Conservation (phyloP, 1,140 invertebrate genomes). For the Teleogryllus occipitalis region DNA sequence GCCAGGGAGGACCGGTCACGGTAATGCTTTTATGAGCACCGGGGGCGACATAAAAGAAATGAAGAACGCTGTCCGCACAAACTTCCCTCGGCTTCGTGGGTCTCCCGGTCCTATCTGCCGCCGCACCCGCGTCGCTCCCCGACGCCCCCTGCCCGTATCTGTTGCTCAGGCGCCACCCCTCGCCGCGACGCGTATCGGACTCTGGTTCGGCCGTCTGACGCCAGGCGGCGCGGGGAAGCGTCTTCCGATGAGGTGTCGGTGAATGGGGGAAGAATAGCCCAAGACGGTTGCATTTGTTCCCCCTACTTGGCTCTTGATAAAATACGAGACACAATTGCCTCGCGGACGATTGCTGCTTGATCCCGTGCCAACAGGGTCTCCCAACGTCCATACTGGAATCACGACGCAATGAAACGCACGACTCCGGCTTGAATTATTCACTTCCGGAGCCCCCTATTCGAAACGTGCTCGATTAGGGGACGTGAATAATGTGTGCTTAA, state of each 20-base stretch:
- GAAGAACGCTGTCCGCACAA: constrained; percentile 57
- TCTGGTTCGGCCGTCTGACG: not conserved
- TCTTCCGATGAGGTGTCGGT: not conserved
- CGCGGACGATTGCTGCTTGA: not conserved
- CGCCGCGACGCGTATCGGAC: not conserved
- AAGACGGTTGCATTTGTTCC: not conserved
- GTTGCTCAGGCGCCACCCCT: not conserved
- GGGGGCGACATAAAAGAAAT: constrained; percentile 77
- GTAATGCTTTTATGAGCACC: constrained; percentile 74
- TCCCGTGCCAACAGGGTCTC: too few relatives aligned
- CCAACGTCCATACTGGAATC: not conserved
- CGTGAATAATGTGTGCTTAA: too few relatives aligned
- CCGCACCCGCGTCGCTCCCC: not conserved
- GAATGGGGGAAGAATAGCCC: not conserved
- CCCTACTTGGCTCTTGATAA: not conserved
- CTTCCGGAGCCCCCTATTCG: too few relatives aligned
- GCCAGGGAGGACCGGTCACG: constrained; percentile 45
- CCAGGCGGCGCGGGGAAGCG: not conserved
- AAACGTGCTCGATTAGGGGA: too few relatives aligned
- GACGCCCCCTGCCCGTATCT: not conserved
- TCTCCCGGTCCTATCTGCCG: too few relatives aligned
- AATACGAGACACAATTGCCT: not conserved
- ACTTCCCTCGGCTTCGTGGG: not conserved
- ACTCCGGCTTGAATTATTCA: too few relatives aligned
- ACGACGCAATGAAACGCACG: not conserved